phyloP scores from a whole-genome alignment of 2,113 vertebrate genomes.

The Microcebus griseorufus region DNA sequence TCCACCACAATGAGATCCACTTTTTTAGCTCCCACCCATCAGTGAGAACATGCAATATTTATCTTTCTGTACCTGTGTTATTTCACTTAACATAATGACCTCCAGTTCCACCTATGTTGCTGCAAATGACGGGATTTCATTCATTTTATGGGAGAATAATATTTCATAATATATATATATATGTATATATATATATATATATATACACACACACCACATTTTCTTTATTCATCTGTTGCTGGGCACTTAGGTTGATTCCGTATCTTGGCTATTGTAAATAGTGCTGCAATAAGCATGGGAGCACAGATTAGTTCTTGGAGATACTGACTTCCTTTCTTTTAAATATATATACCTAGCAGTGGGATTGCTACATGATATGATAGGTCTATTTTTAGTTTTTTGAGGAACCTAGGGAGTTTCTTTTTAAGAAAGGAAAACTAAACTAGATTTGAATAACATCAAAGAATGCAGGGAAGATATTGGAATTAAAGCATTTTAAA shows the following conservation, averaged over 20 bases:
- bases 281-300: neutral
- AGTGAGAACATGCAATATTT: neutral
- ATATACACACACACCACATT: neutral
- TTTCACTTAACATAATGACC: too few relatives aligned
- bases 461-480: neutral
- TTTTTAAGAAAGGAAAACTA: conserved; percentile 1
- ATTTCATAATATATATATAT: too few relatives aligned
- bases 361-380: neutral
- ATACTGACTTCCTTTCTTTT: neutral
- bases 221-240: neutral
- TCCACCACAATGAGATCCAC: neutral
- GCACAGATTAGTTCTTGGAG: neutral
- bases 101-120: too few relatives aligned
- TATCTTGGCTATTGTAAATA: neutral
- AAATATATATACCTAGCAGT: neutral
- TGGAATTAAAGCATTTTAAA: neutral
- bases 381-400: neutral
- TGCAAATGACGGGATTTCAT: too few relatives aligned
- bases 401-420: neutral
- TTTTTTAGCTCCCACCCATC: neutral
- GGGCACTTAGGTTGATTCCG: neutral
- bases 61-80: neutral
- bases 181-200: neutral
- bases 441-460: conserved; percentile 10
- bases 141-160: too few relatives aligned